A percentile compares a stretch with the other conserved stretches of the same genome.
Conservation (phyloP, 2,888 invertebrate genomes). For the Hydrotaea cyrtoneurina region DNA sequence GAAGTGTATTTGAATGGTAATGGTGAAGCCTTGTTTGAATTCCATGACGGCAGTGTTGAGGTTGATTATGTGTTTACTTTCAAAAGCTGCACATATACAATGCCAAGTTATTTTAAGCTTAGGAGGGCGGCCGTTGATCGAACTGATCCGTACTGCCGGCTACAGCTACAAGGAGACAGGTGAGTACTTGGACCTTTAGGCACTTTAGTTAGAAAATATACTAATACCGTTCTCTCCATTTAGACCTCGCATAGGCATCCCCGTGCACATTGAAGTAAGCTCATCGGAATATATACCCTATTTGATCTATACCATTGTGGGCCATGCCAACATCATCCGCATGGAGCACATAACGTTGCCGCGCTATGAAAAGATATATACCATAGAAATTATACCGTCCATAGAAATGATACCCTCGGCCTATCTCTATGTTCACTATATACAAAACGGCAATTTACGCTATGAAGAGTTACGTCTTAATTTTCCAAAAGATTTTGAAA, state of each 20-base stretch:
- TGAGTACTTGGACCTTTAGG: conserved; percentile 78
- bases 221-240: not conserved
- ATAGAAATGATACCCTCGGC: conserved; percentile 91
- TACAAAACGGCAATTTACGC: conserved; percentile 87
- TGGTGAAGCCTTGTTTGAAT: conserved; percentile 46
- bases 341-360: conserved; percentile 87
- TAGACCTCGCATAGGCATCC: conserved; percentile 84
- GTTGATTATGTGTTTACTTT: conserved; percentile 35
- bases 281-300: conserved; percentile 87
- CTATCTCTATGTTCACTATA: conserved; percentile 89
- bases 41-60: conserved; percentile 70
- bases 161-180: conserved; percentile 26
- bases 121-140: not conserved
- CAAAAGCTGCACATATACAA: not conserved
- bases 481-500: conserved; percentile 89
- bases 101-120: conserved; percentile 10
- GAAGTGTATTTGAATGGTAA: conserved; percentile 15
- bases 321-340: conserved; percentile 90
- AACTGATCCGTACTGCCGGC: conserved; percentile 42
- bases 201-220: too few relatives aligned
- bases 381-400: conserved; percentile 87
- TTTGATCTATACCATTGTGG: conserved; percentile 89
- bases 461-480: conserved; percentile 92
- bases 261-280: conserved; percentile 88
- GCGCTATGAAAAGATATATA: conserved; percentile 81